Evolutionary conservation across 2,797 vertebrate genomes (phyloP).

Genomic region (Pogonophryne albipinna): DNA sequence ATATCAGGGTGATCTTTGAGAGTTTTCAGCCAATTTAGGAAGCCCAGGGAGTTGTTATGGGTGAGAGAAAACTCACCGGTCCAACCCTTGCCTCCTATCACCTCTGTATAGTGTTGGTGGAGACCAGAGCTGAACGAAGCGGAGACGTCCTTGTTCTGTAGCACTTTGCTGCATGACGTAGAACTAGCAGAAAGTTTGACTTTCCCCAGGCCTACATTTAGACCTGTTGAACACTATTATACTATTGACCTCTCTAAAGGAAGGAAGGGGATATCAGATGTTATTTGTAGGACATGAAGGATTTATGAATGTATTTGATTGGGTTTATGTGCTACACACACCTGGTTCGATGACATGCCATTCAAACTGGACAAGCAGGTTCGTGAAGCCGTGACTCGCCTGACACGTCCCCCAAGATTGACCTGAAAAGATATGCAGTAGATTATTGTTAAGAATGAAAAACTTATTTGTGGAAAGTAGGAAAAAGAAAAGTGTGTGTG

Average conservation of each 20-base stretch:
- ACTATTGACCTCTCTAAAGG: not conserved
- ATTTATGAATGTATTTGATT: too few species aligned
- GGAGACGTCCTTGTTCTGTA: conserved; percentile 19
- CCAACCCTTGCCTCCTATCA: conserved; percentile 53
- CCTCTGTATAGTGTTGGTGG: conserved; percentile 23
- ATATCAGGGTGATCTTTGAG: conserved; percentile 47
- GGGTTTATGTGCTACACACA: not conserved
- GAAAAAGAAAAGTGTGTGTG: too few species aligned
- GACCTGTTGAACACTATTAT: not conserved
- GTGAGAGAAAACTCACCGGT: conserved; percentile 39
- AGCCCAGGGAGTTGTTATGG: conserved; percentile 12
- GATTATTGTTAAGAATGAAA: not conserved
- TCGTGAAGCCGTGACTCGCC: conserved; percentile 37
- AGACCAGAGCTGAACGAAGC: not conserved
- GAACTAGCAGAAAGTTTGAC: accelerated
- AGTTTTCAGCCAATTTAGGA: conserved; percentile 27
- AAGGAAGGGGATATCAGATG: not conserved
- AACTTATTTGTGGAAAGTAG: too few species aligned
- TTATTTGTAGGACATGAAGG: not conserved
- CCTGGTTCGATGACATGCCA: conserved; percentile 8
- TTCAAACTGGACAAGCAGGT: conserved; percentile 49
- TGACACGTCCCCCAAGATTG: conserved; percentile 43
- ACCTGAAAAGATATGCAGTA: conserved; percentile 23
- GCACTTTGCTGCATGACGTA: not conserved
- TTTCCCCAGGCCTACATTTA: conserved; percentile 24